These are phyloP conservation scores for Leptinotarsa haldemani DNA, from an alignment of 2,888 invertebrate species.

Conservation along the genomic window DNA sequence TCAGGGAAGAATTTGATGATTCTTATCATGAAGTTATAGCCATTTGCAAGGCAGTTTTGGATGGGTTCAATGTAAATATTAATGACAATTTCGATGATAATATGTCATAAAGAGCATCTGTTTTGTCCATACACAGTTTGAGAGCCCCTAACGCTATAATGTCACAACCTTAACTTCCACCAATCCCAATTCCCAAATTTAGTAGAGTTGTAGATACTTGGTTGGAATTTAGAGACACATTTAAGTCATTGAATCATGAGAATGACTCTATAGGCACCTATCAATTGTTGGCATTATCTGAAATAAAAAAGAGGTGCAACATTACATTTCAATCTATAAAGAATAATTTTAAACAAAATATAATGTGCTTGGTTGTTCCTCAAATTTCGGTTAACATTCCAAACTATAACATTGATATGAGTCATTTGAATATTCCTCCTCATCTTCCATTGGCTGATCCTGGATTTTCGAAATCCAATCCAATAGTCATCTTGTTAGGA, in stretches of 20 bases:
- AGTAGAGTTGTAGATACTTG: no score
- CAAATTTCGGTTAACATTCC: slow-evolving; percentile 19
- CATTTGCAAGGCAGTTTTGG: no score
- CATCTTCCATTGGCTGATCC: slow-evolving; percentile 30
- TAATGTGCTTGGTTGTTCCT: slow-evolving; percentile 14
- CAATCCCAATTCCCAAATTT: slow-evolving; percentile 35
- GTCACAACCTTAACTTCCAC: slow-evolving; percentile 16
- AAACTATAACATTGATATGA: slow-evolving; percentile 10
- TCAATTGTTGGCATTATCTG: slow-evolving; percentile 18
- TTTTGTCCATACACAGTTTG: slow-evolving; percentile 12
- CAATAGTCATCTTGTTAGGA: slow-evolving; percentile 26
- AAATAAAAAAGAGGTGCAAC: slow-evolving; percentile 10
- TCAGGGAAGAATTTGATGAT: slow-evolving; percentile 24
- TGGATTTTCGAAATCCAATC: slow-evolving; percentile 11
- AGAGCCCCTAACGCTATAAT: slow-evolving; percentile 18
- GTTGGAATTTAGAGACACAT: no score
- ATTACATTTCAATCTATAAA: slow-evolving; percentile 7
- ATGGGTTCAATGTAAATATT: no score
- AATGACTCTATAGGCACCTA: no score
- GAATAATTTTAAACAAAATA: slow-evolving; percentile 6
- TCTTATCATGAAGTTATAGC: slow-evolving; percentile 21
- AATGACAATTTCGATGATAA: no score
- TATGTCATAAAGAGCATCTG: no score
- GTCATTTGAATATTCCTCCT: slow-evolving; percentile 21
- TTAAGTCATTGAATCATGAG: no score